phyloP scores from a whole-genome alignment of 2,113 vertebrate genomes.

The Stigmatopora argus region DNA sequence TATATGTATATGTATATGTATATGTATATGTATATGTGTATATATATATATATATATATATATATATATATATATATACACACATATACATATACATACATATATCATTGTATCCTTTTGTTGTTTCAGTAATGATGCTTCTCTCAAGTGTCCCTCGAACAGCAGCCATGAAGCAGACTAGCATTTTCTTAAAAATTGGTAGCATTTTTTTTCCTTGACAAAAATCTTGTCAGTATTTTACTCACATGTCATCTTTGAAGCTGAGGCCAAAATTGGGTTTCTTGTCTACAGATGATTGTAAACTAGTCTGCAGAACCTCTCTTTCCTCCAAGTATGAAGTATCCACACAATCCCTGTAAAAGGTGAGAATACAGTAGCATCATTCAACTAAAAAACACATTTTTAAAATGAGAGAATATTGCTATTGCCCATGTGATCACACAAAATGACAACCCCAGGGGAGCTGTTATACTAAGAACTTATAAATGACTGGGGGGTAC shows the following conservation, averaged over 20 bases:
- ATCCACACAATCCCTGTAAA: constrained; percentile 71
- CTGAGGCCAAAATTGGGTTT: constrained; percentile 72
- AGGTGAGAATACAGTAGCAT: not conserved
- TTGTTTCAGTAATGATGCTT: not conserved
- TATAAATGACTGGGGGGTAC: too few species aligned
- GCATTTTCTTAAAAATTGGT: not conserved
- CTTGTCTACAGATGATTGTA: constrained; percentile 52
- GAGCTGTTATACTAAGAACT: not conserved
- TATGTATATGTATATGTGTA: too few species aligned
- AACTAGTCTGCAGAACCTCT: constrained; percentile 39
- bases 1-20: too few species aligned
- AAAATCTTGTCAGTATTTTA: constrained; percentile 19
- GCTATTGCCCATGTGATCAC: not conserved
- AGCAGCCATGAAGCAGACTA: not conserved
- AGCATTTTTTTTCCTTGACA: not conserved
- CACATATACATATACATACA: too few species aligned
- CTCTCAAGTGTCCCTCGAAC: not conserved
- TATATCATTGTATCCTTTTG: not conserved
- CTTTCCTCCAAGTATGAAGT: constrained; percentile 78
- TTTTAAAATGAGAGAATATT: not conserved
- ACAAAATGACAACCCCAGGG: not conserved
- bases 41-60: too few species aligned
- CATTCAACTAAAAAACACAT: not conserved
- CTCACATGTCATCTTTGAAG: constrained; percentile 82
- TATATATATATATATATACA: too few species aligned